These are phyloP conservation scores for Saturnia pavonia DNA, from an alignment of 2,888 invertebrate genomes.

Conservation along the genomic window DNA sequence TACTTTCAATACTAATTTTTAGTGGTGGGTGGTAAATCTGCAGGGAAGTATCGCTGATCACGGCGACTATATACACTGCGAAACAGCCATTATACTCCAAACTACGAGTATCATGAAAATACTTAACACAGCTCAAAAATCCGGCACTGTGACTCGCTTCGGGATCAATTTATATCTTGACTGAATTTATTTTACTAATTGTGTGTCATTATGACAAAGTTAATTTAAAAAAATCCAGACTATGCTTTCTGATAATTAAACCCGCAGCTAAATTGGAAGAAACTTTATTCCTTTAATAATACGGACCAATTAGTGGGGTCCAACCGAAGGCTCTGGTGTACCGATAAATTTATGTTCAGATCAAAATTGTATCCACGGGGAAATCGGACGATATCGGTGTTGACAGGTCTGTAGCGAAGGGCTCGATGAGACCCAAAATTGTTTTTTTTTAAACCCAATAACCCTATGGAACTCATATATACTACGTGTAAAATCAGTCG, in stretches of 20 bases:
- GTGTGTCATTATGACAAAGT: not conserved
- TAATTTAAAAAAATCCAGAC: not conserved
- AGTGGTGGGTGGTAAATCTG: too few species aligned
- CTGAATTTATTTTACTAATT: not conserved
- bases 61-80: too few species aligned
- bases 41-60: too few species aligned
- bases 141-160: not conserved
- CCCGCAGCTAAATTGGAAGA: not conserved
- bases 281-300: conserved; percentile 1
- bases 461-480: too few species aligned
- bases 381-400: conserved; percentile 44
- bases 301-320: conserved; percentile 47
- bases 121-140: too few species aligned
- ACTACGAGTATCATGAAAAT: too few species aligned
- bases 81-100: too few species aligned
- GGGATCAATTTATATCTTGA: not conserved
- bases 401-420: not conserved
- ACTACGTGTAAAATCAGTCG: too few species aligned
- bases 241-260: not conserved
- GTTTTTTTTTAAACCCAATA: not conserved
- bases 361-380: conserved; percentile 53
- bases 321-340: conserved; percentile 43
- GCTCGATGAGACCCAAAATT: not conserved
- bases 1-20: too few species aligned
- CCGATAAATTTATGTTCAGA: conserved; percentile 55